These are phyloP conservation scores for Sylvilagus floridanus DNA, from an alignment of 2,797 vertebrate genomes.

Conservation along the genomic window DNA sequence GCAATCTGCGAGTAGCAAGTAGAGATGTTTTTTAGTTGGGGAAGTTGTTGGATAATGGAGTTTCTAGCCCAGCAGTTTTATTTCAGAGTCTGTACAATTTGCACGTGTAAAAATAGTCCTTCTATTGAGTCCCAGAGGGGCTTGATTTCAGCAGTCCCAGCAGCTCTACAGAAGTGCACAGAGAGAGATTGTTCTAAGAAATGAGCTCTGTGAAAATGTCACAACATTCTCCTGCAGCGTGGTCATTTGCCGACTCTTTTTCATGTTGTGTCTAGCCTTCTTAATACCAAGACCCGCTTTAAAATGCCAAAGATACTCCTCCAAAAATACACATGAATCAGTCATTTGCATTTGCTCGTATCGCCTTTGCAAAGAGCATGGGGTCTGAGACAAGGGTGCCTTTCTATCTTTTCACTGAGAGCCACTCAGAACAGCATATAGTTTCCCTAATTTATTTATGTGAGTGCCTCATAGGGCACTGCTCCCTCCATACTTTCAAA, in stretches of 20 bases:
- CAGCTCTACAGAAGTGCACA: constrained; percentile 61
- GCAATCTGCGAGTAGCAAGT: constrained; percentile 28
- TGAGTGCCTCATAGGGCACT: not conserved
- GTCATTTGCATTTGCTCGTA: constrained; percentile 78
- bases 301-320: constrained; percentile 78
- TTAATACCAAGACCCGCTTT: constrained; percentile 76
- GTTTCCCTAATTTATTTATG: constrained; percentile 74
- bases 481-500: constrained; percentile 47
- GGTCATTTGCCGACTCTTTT: constrained; percentile 71
- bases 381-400: constrained; percentile 70
- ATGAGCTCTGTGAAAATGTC: constrained; percentile 76
- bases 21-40: constrained; percentile 62
- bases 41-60: constrained; percentile 74
- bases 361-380: constrained; percentile 73
- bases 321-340: constrained; percentile 81
- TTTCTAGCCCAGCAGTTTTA: constrained; percentile 78
- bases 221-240: constrained; percentile 44
- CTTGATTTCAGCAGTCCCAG: constrained; percentile 57
- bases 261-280: constrained; percentile 69
- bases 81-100: constrained; percentile 67
- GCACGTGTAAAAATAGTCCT: constrained; percentile 73
- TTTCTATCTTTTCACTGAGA: constrained; percentile 75
- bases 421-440: constrained; percentile 62
- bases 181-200: constrained; percentile 80
- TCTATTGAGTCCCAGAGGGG: constrained; percentile 65